Conservation (phyloP, 2,113 vertebrate genomes). For the Leptobrachium ailaonicum region DNA sequence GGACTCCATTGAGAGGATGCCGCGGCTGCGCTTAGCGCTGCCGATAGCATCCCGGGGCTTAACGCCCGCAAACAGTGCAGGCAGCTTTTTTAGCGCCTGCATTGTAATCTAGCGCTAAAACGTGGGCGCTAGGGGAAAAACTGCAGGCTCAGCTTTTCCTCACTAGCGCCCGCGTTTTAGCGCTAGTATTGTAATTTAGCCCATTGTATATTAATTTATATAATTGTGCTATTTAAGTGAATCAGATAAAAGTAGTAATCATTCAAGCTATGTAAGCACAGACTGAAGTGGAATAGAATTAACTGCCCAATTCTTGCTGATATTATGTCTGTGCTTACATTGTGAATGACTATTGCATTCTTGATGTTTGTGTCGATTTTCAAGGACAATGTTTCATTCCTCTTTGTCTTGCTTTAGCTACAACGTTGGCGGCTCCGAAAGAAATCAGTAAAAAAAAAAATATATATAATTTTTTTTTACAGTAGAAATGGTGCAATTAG, state of each 20-base stretch:
- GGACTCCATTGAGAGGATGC: no score
- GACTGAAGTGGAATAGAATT: background rate
- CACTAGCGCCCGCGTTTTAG: no score
- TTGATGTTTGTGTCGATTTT: conserved; percentile 3
- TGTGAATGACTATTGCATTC: conserved; percentile 19
- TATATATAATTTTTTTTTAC: conserved; percentile 56
- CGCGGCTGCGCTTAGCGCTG: no score
- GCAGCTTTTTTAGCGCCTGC: no score
- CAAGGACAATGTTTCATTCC: conserved; percentile 48
- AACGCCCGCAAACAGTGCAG: no score
- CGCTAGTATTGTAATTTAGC: no score
- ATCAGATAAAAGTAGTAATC: background rate
- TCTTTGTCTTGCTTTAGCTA: conserved; percentile 51
- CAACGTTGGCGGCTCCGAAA: conserved; percentile 52
- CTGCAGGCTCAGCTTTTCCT: no score
- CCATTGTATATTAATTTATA: no score
- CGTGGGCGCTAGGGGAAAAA: no score
- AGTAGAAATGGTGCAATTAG: conserved; percentile 71
- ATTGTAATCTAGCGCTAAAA: no score
- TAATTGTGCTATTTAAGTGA: background rate
- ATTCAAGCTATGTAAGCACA: background rate
- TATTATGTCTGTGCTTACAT: background rate
- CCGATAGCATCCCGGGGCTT: no score
- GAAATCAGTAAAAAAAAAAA: conserved; percentile 53
- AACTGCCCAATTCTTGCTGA: background rate